Evolutionary conservation across 2,888 invertebrate species (phyloP).

Genomic region (Neoitamus cyanurus): DNA sequence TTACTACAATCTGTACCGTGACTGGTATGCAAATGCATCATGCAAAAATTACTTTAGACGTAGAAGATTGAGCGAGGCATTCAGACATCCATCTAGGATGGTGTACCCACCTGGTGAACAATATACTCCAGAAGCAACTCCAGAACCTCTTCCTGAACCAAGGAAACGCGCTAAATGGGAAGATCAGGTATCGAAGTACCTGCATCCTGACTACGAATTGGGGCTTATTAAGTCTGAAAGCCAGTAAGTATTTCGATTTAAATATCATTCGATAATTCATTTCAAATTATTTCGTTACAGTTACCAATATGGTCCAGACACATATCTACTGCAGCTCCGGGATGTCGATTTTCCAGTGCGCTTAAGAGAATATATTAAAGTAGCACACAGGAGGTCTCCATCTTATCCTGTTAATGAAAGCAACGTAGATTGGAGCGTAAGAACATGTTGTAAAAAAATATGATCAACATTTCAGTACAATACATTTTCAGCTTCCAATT

Average conservation of each 20-base stretch:
- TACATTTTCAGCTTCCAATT: constrained; percentile 75
- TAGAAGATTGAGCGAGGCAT: constrained; percentile 84
- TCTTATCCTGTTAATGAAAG: constrained; percentile 77
- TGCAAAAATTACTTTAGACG: constrained; percentile 89
- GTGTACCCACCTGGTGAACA: constrained; percentile 88
- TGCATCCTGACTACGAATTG: constrained; percentile 86
- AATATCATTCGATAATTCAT: too few species aligned
- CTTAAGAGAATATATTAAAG: constrained; percentile 92
- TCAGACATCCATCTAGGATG: constrained; percentile 93
- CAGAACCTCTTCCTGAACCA: constrained; percentile 69
- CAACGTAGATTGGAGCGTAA: constrained; percentile 82
- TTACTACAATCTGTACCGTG: constrained; percentile 79
- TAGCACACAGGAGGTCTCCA: constrained; percentile 82
- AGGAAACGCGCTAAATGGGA: constrained; percentile 73
- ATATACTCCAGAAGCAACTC: constrained; percentile 84
- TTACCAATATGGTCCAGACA: constrained; percentile 97
- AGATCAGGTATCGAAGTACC: constrained; percentile 78
- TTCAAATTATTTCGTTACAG: constrained; percentile 59
- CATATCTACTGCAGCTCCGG: constrained; percentile 91
- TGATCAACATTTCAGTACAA: not conserved
- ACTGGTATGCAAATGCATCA: constrained; percentile 90
- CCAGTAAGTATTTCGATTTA: constrained; percentile 74
- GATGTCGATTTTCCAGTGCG: constrained; percentile 96
- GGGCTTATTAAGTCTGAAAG: constrained; percentile 84
- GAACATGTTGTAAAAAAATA: constrained; percentile 54